Conservation (phyloP, 2,888 invertebrate species). For the Neelides folsomi region DNA sequence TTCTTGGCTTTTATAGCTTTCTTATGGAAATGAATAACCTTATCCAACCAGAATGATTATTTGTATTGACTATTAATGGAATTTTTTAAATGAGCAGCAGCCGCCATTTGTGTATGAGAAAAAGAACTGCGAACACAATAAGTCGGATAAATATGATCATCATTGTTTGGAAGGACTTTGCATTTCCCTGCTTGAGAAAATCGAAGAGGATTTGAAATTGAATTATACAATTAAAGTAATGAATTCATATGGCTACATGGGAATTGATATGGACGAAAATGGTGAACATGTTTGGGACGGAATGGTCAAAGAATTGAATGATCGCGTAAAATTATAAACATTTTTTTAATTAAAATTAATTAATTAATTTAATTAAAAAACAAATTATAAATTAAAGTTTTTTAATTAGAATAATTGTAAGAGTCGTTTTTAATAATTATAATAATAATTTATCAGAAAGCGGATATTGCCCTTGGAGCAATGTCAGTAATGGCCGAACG, state of each 20-base stretch:
- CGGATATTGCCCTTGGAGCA: conserved; percentile 84
- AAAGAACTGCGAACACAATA: background rate
- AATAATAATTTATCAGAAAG: conserved; percentile 42
- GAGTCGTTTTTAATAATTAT: too few species aligned
- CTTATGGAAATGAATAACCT: too few species aligned
- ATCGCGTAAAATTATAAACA: conserved; percentile 43
- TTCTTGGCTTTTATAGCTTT: too few species aligned
- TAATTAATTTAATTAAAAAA: background rate
- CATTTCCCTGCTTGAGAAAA: conserved; percentile 79
- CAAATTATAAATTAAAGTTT: background rate
- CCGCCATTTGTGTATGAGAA: conserved; percentile 8
- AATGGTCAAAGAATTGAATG: conserved; percentile 62
- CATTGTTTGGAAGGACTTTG: conserved; percentile 59
- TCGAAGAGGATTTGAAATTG: conserved; percentile 67
- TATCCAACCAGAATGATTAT: too few species aligned
- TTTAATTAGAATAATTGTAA: too few species aligned
- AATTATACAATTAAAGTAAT: conserved; percentile 69
- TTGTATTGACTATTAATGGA: too few species aligned
- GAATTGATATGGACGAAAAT: conserved; percentile 40
- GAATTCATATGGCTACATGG: conserved; percentile 61
- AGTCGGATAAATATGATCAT: background rate
- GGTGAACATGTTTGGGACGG: conserved; percentile 74
- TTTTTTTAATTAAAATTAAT: background rate
- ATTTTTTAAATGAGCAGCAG: too few species aligned
- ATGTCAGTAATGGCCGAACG: conserved; percentile 87